phyloP scores from a whole-genome alignment of 2,797 vertebrate species.

The Melanotaenia boesemani region DNA sequence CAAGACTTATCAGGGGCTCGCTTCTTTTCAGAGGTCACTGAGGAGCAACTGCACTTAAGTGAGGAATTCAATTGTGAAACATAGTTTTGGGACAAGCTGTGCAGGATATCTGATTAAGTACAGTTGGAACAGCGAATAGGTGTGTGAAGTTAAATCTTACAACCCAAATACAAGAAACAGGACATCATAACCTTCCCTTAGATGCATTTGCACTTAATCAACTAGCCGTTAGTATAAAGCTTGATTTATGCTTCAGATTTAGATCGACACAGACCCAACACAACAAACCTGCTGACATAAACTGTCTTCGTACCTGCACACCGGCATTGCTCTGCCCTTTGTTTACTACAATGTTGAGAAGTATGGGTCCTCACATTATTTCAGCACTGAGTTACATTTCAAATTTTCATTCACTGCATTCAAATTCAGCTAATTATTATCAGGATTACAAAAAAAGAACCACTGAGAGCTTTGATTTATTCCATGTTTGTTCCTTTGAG shows the following conservation, averaged over 20 bases:
- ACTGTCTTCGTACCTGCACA: background rate
- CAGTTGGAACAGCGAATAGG: slow-evolving; percentile 30
- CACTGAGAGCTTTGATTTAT: too few relatives aligned
- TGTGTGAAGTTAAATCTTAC: slow-evolving; percentile 46
- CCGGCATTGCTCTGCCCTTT: background rate
- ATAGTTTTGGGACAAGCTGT: slow-evolving; percentile 68
- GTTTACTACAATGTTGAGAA: background rate
- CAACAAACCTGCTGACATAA: background rate
- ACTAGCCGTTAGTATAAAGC: slow-evolving; percentile 8
- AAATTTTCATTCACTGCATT: too few relatives aligned
- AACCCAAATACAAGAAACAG: slow-evolving; percentile 26
- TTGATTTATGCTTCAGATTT: background rate
- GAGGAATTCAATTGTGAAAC: slow-evolving; percentile 84
- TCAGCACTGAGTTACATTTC: too few relatives aligned
- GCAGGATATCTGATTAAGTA: slow-evolving; percentile 72
- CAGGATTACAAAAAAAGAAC: too few relatives aligned
- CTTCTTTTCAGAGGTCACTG: slow-evolving; percentile 83
- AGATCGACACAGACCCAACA: background rate
- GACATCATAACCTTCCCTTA: slow-evolving; percentile 56
- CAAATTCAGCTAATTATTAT: too few relatives aligned
- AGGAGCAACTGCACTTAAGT: slow-evolving; percentile 84
- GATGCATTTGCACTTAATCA: slow-evolving; percentile 6
- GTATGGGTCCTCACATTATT: too few relatives aligned
- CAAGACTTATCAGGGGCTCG: slow-evolving; percentile 85
- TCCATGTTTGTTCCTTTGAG: too few relatives aligned